A percentile compares a stretch with the other conserved stretches of the same genome.
phyloP scores from a whole-genome alignment of 2,797 vertebrate genomes.

The Gymnoscopelus microlampas region DNA sequence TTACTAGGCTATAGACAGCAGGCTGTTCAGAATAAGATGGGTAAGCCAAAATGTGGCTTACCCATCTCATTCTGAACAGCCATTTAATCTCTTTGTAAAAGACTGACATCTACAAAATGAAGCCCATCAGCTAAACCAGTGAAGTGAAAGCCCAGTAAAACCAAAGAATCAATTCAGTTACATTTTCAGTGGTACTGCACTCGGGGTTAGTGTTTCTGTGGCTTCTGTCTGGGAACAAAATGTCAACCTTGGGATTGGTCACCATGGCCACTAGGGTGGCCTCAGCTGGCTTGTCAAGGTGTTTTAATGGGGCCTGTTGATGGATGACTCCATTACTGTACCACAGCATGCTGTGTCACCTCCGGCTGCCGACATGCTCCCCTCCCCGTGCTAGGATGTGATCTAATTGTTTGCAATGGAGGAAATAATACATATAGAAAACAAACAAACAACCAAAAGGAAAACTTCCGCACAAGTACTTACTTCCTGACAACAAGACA shows the following conservation, averaged over 20 bases:
- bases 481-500: conserved; percentile 72
- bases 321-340: conserved; percentile 82
- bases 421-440: conserved; percentile 66
- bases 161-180: conserved; percentile 7
- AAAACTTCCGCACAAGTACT: conserved; percentile 61
- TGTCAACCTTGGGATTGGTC: conserved; percentile 65
- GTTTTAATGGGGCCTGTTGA: conserved; percentile 78
- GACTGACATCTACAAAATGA: background rate
- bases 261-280: conserved; percentile 68
- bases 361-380: conserved; percentile 67
- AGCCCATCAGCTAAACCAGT: conserved; percentile 6
- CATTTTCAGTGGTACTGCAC: background rate
- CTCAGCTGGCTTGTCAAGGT: conserved; percentile 77
- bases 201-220: conserved; percentile 31
- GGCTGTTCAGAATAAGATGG: too few relatives aligned
- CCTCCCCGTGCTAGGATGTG: conserved; percentile 58
- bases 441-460: conserved; percentile 71
- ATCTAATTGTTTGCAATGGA: conserved; percentile 63
- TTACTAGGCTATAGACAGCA: too few relatives aligned
- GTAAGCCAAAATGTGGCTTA: too few relatives aligned
- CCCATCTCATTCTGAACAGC: too few relatives aligned
- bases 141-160: conserved; percentile 23
- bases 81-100: too few relatives aligned
- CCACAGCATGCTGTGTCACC: conserved; percentile 75
- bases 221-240: conserved; percentile 59